Evolutionary conservation across 2,113 vertebrate genomes (phyloP).

Genomic region (Grus americana): DNA sequence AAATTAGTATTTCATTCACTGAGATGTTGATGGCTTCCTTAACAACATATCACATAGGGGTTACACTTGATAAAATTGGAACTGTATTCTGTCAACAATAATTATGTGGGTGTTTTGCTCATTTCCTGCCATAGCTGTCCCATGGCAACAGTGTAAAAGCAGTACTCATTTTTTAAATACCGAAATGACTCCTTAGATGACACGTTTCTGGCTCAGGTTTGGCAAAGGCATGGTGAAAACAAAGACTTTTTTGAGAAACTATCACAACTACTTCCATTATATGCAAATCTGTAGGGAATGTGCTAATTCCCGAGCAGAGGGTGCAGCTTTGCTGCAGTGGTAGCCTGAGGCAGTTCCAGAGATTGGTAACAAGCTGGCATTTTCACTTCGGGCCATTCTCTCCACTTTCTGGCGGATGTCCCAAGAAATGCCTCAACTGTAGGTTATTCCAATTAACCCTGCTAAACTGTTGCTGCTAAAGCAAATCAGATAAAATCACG

Average conservation of each 20-base stretch:
- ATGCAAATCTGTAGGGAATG: conserved; percentile 4
- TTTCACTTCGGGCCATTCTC: neutral
- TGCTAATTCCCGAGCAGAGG: neutral
- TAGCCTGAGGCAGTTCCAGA: neutral
- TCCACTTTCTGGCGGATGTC: neutral
- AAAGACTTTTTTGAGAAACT: neutral
- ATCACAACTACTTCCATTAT: neutral
- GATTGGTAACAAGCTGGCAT: neutral
- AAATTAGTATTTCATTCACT: neutral
- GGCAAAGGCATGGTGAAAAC: neutral
- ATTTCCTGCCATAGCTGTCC: conserved; percentile 38
- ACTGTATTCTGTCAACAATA: conserved; percentile 57
- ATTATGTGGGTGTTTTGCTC: conserved; percentile 56
- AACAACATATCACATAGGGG: neutral
- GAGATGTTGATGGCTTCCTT: conserved; percentile 35
- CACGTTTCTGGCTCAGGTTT: conserved; percentile 20
- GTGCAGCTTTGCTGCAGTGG: neutral
- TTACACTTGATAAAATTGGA: conserved; percentile 42
- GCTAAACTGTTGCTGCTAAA: neutral
- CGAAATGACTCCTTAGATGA: neutral
- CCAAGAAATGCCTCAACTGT: neutral
- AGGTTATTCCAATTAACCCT: neutral
- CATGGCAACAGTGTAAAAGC: conserved; percentile 19
- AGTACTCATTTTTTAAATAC: neutral
- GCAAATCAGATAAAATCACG: neutral